These are phyloP conservation scores for Cheilosia impressa DNA, from an alignment of 2,888 invertebrate species.

Conservation along the genomic window DNA sequence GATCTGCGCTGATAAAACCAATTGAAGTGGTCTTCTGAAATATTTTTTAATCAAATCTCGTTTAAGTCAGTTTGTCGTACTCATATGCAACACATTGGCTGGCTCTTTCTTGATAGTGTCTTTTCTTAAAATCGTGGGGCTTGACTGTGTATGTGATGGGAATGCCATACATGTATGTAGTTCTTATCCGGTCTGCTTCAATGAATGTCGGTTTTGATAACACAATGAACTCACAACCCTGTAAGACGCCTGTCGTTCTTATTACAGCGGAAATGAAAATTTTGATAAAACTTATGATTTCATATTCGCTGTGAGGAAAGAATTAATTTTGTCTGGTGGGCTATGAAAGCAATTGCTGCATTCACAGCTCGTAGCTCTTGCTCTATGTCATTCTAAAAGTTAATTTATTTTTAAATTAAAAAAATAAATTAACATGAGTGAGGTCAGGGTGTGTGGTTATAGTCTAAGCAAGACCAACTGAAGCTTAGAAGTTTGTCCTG, in stretches of 20 bases:
- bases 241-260: background rate
- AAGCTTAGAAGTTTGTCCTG: too few species aligned
- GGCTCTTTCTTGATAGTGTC: constrained; percentile 1
- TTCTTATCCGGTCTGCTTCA: constrained; percentile 34
- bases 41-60: constrained; percentile 25
- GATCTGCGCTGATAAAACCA: background rate
- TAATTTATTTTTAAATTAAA: too few species aligned
- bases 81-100: background rate
- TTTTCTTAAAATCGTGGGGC: constrained; percentile 3
- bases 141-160: background rate
- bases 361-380: background rate
- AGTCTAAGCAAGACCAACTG: too few species aligned
- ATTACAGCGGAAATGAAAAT: constrained; percentile 40
- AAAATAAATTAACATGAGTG: too few species aligned
- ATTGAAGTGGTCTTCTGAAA: background rate
- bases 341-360: background rate
- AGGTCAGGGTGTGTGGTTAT: too few species aligned
- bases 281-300: constrained; percentile 39
- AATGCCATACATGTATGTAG: background rate
- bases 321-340: constrained; percentile 2
- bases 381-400: too few species aligned
- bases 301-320: background rate
- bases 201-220: constrained; percentile 43
- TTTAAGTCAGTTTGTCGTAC: constrained; percentile 12
- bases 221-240: constrained; percentile 36